A percentile compares a stretch with the other conserved stretches of the same genome.
Conservation (phyloP, 2,888 invertebrate species). For the Sinohyriopsis cumingii region DNA sequence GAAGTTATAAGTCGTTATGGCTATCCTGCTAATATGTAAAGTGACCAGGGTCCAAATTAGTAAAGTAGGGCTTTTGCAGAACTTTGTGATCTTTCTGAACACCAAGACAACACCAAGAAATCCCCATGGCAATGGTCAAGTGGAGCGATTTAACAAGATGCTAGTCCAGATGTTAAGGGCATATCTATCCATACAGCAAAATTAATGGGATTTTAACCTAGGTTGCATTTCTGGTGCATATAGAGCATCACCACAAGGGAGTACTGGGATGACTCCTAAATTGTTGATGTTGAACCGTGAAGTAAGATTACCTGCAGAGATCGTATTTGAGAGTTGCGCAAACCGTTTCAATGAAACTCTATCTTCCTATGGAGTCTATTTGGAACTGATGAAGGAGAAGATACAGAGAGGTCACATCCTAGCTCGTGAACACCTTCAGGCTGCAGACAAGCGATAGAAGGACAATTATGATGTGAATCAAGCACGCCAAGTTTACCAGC, state of each 20-base stretch:
- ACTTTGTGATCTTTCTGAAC: slow-evolving; percentile 26
- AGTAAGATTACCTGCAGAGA: no score
- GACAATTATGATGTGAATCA: no score
- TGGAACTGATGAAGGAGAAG: slow-evolving; percentile 7
- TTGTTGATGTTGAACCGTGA: neutral
- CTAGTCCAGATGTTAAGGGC: slow-evolving; percentile 26
- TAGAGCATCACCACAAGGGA: slow-evolving; percentile 23
- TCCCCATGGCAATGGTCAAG: no score
- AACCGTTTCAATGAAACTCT: no score
- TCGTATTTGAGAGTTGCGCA: no score
- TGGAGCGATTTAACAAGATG: no score
- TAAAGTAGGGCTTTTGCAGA: slow-evolving; percentile 31
- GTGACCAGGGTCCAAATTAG: slow-evolving; percentile 33
- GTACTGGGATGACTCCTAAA: no score
- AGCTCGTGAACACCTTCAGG: no score
- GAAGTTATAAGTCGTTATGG: slow-evolving; percentile 32
- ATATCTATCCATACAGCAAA: slow-evolving; percentile 26
- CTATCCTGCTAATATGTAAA: slow-evolving; percentile 20
- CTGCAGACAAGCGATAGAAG: no score
- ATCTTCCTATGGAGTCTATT: slow-evolving; percentile 15
- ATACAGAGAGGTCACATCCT: slow-evolving; percentile 17
- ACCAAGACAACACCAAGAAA: no score
- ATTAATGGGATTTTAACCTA: slow-evolving; percentile 35
- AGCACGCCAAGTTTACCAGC: neutral
- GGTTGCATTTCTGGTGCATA: slow-evolving; percentile 32